Base-by-base conservation (phyloP, 2,888 invertebrate genomes). In the Lasioglossum leucozonium region DNA sequence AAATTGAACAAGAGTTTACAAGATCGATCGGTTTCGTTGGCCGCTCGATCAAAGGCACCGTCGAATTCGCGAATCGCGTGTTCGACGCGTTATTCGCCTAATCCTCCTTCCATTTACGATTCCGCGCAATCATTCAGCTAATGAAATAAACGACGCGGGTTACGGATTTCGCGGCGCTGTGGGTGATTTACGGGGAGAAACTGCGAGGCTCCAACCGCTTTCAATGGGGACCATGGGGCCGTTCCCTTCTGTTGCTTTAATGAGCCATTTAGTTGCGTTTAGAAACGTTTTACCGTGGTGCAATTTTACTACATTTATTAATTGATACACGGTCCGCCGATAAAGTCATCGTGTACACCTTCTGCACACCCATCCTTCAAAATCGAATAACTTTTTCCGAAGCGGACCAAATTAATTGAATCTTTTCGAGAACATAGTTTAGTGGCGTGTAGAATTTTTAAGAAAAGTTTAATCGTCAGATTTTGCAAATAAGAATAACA, bases 131-230 rank as follows among this genome's bases (percentile, higher is more conserved):
- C 82, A 81, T 26, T 40, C 51, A 47, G n/a, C 40, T 37, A 34
- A 62, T 18, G 74, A 82, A 82, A 77, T 74, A 77, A 84, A 81
- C 74, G 74, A 40, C 16, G 51, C 26, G 69, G 71, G 40, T 77
- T 16, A 34, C 34, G 30, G 67, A 79, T 72, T 79, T 44, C 51
- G 74, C 71, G 44, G 47, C 58, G 58, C 65, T 16, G 62, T 30
- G 11, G 18, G 65, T 80, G 75, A 82, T 82, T 82, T 80, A 80
- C 67, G 58, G 79, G 75, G 80, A 42, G 80, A 80, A 82, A 82
- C 47, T 16, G n/a, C 51, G 51, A 51, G 51, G n/a, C 51, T 51
- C 51, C 51, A 13, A n/a, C 18, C 4, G 30, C 42, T 30, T 26
- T 40, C 67, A n/a, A 79, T 55, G 40, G 74, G 1, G 62, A 18